Evolutionary conservation across 1,140 invertebrate species (phyloP).

Genomic region (Euwallacea similis): DNA sequence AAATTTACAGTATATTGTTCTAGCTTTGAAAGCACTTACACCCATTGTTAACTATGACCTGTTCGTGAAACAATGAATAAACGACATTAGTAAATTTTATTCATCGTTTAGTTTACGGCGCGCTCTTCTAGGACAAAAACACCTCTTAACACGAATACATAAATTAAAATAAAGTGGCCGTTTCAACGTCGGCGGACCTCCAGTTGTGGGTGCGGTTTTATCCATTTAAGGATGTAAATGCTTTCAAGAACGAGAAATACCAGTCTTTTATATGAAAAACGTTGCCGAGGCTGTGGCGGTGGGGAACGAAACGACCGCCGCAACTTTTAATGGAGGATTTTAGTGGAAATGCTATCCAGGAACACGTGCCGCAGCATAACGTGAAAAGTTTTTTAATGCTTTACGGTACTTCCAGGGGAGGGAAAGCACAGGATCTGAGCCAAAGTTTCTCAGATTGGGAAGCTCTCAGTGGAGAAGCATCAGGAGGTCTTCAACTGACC

Average conservation of each 20-base stretch:
- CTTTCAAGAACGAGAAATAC: conserved; percentile 33
- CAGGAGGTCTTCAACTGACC: no score
- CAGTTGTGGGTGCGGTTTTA: conserved; percentile 27
- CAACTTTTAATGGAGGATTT: background rate
- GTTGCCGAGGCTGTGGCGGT: conserved; percentile 5
- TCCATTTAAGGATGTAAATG: conserved; percentile 31
- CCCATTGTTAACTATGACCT: background rate
- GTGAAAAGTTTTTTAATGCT: no score
- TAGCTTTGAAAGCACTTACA: conserved; percentile 29
- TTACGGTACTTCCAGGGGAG: no score
- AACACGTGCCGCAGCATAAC: no score
- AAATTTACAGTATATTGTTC: conserved; percentile 19
- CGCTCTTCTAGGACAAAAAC: conserved; percentile 13
- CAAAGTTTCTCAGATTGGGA: no score
- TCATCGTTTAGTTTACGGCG: conserved; percentile 19
- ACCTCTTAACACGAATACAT: conserved; percentile 18
- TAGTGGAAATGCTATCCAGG: no score
- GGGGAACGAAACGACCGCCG: conserved; percentile 5
- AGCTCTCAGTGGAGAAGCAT: no score
- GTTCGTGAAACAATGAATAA: conserved; percentile 4
- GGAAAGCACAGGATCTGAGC: no score
- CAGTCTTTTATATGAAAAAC: conserved; percentile 27
- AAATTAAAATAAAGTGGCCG: conserved; percentile 31
- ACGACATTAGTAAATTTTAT: conserved; percentile 7
- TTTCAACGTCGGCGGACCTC: conserved; percentile 9